Evolutionary conservation across 2,113 vertebrate genomes (phyloP), one percentile per base, ranked within the genome.

Genomic region (Phalacrocorax brasilianus): DNA sequence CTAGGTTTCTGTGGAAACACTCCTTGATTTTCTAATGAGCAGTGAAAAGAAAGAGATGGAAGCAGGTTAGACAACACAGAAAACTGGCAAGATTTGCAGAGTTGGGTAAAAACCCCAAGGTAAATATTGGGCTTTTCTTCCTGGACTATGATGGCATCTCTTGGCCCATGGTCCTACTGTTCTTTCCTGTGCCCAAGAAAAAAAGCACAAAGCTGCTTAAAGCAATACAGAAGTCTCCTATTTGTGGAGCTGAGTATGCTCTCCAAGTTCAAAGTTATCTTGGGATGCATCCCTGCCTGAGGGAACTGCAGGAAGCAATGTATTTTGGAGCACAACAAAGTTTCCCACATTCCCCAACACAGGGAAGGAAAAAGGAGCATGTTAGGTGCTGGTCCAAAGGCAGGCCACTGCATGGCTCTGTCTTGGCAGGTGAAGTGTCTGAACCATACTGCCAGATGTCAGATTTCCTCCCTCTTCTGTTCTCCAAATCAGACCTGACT

Each of bases 21-120:
- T 99, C 99, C 22, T 98, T 98, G 94, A 99, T 98, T 97, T 98
- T 98, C 99, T 99, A 92, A 82, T 35, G 24, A 58, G 20, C 12
- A 12, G 17, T 28, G 16, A 77, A 83, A 67, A 78, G 45, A 82
- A 47, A 75, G 40, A 42, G 44, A 56, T 0, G 16, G 56, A 73
- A 94, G 14, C 12, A 55, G 14, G 11, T 92, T 24, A 91, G 59
- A 91, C 16, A 50, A 59, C 38, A 61, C 3, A 88, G 22, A 71
- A 58, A 88, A 58, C 8, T 14, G 6, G 23, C 21, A 75, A 72
- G 12, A 71, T 75, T 63, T 74, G 35, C 30, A 68, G 22, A 66
- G 17, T 12, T 89, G 14, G 20, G 24, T 78, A 50, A 81, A 88
- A 93, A 49, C 2, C 0, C 0, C 30, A 47, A 55, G 28, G 9